A percentile compares a stretch with the other conserved stretches of the same genome.
Evolutionary conservation across 2,888 invertebrate genomes (phyloP).

Genomic region (Meiosimyza platycephala): DNA sequence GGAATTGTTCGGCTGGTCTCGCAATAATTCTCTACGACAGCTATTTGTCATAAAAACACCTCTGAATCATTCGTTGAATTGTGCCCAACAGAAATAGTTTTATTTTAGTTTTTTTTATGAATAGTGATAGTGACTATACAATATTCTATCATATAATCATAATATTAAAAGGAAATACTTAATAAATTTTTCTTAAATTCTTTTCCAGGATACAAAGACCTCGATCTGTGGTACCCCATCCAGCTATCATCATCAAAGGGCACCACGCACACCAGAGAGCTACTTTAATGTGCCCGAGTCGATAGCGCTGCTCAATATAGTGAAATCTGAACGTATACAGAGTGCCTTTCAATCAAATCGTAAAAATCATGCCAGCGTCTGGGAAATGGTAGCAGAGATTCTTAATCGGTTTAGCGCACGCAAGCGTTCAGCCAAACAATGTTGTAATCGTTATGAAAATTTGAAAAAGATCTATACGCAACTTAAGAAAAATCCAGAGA

Average conservation of each 20-base stretch:
- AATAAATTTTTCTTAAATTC: background rate
- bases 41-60: no score
- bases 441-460: conserved; percentile 66
- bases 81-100: no score
- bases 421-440: conserved; percentile 65
- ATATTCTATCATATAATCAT: background rate
- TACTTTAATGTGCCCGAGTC: conserved; percentile 67
- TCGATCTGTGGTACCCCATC: conserved; percentile 48
- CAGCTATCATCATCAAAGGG: conserved; percentile 64
- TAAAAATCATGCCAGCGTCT: conserved; percentile 66
- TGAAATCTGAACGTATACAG: conserved; percentile 66
- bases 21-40: no score
- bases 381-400: conserved; percentile 67
- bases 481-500: conserved; percentile 65
- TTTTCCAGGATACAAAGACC: conserved; percentile 58
- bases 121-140: no score
- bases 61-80: no score
- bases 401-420: conserved; percentile 64
- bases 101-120: no score
- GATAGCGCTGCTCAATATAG: conserved; percentile 65
- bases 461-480: conserved; percentile 67
- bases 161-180: background rate
- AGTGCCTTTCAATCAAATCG: conserved; percentile 66
- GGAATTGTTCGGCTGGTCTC: no score
- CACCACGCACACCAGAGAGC: conserved; percentile 65